A percentile compares a stretch with the other conserved stretches of the same genome.
Evolutionary conservation across 1,140 invertebrate genomes (phyloP).

Genomic region (Medauroidea extradentata): DNA sequence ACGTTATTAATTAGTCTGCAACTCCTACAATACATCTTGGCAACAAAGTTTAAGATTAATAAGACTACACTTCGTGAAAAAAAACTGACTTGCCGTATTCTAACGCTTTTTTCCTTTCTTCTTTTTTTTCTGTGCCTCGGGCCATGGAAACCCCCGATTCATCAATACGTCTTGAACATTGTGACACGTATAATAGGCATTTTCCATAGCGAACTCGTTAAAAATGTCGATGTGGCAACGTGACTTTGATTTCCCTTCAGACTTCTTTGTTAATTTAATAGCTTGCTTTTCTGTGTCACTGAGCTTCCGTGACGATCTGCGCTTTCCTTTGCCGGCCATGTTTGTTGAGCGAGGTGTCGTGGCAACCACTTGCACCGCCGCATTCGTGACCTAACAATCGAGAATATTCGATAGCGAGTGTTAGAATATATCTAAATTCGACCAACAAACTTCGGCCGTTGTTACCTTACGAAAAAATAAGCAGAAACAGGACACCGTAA

Average conservation of each 20-base stretch:
- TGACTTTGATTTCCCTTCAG: constrained; percentile 50
- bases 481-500: too few relatives aligned
- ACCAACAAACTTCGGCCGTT: too few relatives aligned
- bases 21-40: too few relatives aligned
- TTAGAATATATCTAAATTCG: too few relatives aligned
- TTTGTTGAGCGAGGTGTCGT: not conserved
- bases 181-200: constrained; percentile 83
- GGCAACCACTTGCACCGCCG: not conserved
- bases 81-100: too few relatives aligned
- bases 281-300: constrained; percentile 47
- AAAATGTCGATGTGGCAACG: constrained; percentile 72
- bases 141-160: constrained; percentile 76
- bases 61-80: too few relatives aligned
- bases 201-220: constrained; percentile 81
- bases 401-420: too few relatives aligned
- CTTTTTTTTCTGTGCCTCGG: constrained; percentile 75
- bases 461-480: too few relatives aligned
- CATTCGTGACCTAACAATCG: too few relatives aligned
- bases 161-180: constrained; percentile 77
- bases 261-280: constrained; percentile 50
- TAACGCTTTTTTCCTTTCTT: constrained; percentile 55
- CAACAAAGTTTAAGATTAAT: too few relatives aligned
- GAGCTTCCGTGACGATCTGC: constrained; percentile 39
- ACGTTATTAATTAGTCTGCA: too few relatives aligned
- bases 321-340: constrained; percentile 46